Evolutionary conservation across 2,888 invertebrate genomes (phyloP).

Genomic region (Pycnomerus fuliginosus): DNA sequence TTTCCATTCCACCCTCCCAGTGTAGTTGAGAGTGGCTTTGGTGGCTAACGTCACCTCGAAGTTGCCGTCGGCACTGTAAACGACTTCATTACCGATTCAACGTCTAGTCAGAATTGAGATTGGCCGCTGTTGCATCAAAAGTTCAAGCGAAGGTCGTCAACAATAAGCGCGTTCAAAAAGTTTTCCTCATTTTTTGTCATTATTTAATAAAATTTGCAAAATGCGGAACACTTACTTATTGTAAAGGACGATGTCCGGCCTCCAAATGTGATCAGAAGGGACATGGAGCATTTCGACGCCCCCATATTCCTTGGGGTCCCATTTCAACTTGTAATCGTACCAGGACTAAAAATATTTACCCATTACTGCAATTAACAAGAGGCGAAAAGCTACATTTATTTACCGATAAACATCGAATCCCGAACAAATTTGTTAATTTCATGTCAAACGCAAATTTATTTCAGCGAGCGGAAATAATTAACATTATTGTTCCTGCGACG

Average conservation of each 20-base stretch:
- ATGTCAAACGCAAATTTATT: too few species aligned
- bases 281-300: conserved; percentile 84
- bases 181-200: too few species aligned
- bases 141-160: too few species aligned
- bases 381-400: not conserved
- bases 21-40: conserved; percentile 77
- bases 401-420: not conserved
- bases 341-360: conserved; percentile 63
- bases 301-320: conserved; percentile 85
- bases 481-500: too few species aligned
- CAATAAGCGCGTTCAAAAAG: too few species aligned
- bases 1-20: conserved; percentile 85
- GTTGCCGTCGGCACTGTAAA: conserved; percentile 75
- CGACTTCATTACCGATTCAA: conserved; percentile 10
- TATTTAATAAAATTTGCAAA: conserved; percentile 8
- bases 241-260: conserved; percentile 79
- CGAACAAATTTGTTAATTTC: too few species aligned
- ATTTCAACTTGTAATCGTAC: conserved; percentile 83
- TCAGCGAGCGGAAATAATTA: too few species aligned
- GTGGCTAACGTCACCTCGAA: conserved; percentile 82
- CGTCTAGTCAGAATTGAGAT: too few species aligned
- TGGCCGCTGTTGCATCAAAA: too few species aligned
- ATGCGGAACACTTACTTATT: conserved; percentile 62
- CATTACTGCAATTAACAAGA: not conserved
- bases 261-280: conserved; percentile 82